Conservation (phyloP, 2,797 vertebrate genomes). For the Varecia variegata region DNA sequence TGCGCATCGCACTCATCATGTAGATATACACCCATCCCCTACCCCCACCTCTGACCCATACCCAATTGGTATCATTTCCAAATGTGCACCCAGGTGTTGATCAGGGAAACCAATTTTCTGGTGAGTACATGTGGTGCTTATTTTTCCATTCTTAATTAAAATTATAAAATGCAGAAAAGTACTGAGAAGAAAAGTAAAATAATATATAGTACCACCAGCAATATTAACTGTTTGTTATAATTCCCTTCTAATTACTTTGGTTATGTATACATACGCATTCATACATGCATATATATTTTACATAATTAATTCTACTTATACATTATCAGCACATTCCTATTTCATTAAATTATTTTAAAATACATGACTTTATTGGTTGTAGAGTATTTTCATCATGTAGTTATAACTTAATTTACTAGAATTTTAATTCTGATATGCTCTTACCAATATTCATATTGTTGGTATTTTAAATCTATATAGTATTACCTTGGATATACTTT, state of each 20-base stretch:
- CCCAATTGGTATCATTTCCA: too few species aligned
- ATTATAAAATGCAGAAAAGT: neutral
- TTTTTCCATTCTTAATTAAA: constrained; percentile 42
- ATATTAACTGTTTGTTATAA: neutral
- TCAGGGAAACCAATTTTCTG: too few species aligned
- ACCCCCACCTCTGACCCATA: too few species aligned
- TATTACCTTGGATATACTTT: constrained; percentile 18
- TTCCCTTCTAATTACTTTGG: neutral
- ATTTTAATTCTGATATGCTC: neutral
- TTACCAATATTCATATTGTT: neutral
- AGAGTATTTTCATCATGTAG: neutral
- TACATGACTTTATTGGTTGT: neutral
- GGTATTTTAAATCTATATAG: constrained; percentile 2
- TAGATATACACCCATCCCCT: too few species aligned
- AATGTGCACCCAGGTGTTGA: too few species aligned
- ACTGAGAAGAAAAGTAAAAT: constrained; percentile 1
- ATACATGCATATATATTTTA: neutral
- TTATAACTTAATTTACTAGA: constrained; percentile 5
- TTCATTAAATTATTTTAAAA: constrained; percentile 33
- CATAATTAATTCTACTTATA: neutral
- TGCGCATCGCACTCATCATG: too few species aligned
- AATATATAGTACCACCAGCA: neutral
- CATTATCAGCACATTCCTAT: neutral
- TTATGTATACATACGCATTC: neutral
- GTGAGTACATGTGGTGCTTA: too few species aligned